phyloP scores from a whole-genome alignment of 2,797 vertebrate species.

The Danio jaintianensis region DNA sequence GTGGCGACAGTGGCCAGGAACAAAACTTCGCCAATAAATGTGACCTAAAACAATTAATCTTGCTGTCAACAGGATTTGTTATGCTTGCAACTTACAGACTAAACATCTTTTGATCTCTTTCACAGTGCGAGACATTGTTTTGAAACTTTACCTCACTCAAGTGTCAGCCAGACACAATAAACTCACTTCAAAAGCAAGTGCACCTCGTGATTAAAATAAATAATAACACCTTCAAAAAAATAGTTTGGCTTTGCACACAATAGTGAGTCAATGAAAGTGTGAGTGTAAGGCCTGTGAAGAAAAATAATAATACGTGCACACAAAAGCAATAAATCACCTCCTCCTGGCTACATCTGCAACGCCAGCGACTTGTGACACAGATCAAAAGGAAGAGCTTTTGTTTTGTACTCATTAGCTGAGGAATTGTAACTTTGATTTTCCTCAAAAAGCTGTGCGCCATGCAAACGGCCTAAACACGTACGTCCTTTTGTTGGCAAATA shows the following conservation, averaged over 20 bases:
- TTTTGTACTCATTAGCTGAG: constrained; percentile 42
- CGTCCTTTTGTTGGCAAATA: constrained; percentile 3
- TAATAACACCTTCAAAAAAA: too few relatives aligned
- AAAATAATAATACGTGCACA: constrained; percentile 18
- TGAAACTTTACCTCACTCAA: too few relatives aligned
- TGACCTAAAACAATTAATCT: too few relatives aligned
- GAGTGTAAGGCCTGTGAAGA: neutral
- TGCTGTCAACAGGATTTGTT: neutral
- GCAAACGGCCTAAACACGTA: constrained; percentile 22
- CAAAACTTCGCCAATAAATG: too few relatives aligned
- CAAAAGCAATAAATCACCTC: constrained; percentile 58
- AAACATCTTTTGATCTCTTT: too few relatives aligned
- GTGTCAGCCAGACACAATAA: too few relatives aligned
- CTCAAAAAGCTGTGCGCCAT: neutral
- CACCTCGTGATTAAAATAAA: too few relatives aligned
- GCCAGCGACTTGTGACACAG: constrained; percentile 27
- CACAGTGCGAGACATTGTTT: too few relatives aligned
- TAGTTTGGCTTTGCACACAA: neutral
- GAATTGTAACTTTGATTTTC: constrained; percentile 16
- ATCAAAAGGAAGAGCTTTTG: constrained; percentile 51
- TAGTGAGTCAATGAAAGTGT: neutral
- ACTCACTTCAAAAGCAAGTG: too few relatives aligned
- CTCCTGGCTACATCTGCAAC: constrained; percentile 31
- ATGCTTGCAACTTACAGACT: neutral
- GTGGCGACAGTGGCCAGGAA: too few relatives aligned